Evolutionary conservation across 1,140 invertebrate species (phyloP).

Genomic region (Pseudobourletiella spinata): DNA sequence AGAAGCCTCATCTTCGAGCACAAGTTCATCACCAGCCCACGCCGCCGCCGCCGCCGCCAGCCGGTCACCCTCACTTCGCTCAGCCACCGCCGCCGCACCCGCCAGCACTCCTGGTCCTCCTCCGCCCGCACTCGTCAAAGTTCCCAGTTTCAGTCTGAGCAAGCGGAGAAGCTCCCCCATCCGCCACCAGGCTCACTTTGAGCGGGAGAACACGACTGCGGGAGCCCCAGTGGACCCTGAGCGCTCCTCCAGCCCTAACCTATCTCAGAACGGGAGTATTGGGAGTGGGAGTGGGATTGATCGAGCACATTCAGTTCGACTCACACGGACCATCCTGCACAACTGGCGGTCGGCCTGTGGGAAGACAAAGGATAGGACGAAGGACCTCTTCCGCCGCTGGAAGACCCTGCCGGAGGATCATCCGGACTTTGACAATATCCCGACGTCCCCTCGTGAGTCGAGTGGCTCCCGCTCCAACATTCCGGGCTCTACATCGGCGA

Average conservation of each 20-base stretch:
- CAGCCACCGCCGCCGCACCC: neutral
- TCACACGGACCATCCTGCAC: slow-evolving; percentile 32
- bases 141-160: neutral
- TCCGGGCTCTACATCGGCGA: neutral
- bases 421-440: slow-evolving; percentile 26
- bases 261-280: neutral
- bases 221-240: neutral
- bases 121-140: neutral
- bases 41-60: too few relatives aligned
- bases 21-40: too few relatives aligned
- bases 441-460: too few relatives aligned
- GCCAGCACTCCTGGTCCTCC: neutral
- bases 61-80: too few relatives aligned
- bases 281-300: slow-evolving; percentile 17
- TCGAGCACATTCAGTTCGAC: slow-evolving; percentile 22
- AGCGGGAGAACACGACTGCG: neutral
- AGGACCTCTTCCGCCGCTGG: slow-evolving; percentile 33
- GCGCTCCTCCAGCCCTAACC: neutral
- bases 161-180: slow-evolving; percentile 5
- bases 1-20: neutral
- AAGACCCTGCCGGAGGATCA: slow-evolving; percentile 36
- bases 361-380: slow-evolving; percentile 34
- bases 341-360: slow-evolving; percentile 36
- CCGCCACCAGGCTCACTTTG: neutral
- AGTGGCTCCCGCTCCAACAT: slow-evolving; percentile 9